Conservation (phyloP, 2,888 invertebrate species). For the Ditula angustiorana region DNA sequence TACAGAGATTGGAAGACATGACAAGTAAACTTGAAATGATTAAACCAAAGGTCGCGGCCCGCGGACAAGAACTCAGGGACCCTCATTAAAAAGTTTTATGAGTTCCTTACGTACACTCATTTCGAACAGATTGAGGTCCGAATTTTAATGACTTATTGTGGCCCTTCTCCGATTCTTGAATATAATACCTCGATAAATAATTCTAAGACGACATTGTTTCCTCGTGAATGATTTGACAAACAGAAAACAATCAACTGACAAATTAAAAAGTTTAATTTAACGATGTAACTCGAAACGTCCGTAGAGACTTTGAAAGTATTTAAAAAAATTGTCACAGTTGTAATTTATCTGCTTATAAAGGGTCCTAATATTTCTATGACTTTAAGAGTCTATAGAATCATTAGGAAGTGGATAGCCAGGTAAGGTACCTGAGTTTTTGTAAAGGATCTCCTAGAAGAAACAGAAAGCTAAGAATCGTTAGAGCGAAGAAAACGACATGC, state of each 20-base stretch:
- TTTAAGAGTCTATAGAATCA: no score
- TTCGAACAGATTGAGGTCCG: slow-evolving; percentile 57
- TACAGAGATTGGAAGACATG: slow-evolving; percentile 19
- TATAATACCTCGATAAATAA: slow-evolving; percentile 13
- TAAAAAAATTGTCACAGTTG: no score
- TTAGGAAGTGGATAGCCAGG: no score
- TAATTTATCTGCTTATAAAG: no score
- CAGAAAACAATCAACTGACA: not conserved
- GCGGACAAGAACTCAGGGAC: slow-evolving; percentile 48
- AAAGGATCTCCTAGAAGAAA: not conserved
- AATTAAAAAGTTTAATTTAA: not conserved
- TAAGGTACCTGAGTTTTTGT: no score
- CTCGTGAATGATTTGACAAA: not conserved
- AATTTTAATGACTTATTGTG: slow-evolving; percentile 63
- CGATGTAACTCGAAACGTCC: not conserved
- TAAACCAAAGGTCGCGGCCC: slow-evolving; percentile 24
- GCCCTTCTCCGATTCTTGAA: slow-evolving; percentile 39
- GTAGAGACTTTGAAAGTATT: no score
- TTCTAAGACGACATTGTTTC: not conserved
- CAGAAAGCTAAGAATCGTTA: not conserved
- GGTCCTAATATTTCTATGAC: no score
- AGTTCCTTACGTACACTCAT: slow-evolving; percentile 54
- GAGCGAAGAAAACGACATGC: not conserved
- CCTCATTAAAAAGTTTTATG: slow-evolving; percentile 71
- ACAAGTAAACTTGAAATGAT: slow-evolving; percentile 26